A percentile compares a stretch with the other conserved stretches of the same genome.
Conservation (phyloP, 2,113 vertebrate genomes). For the Ceyx melanurus region DNA sequence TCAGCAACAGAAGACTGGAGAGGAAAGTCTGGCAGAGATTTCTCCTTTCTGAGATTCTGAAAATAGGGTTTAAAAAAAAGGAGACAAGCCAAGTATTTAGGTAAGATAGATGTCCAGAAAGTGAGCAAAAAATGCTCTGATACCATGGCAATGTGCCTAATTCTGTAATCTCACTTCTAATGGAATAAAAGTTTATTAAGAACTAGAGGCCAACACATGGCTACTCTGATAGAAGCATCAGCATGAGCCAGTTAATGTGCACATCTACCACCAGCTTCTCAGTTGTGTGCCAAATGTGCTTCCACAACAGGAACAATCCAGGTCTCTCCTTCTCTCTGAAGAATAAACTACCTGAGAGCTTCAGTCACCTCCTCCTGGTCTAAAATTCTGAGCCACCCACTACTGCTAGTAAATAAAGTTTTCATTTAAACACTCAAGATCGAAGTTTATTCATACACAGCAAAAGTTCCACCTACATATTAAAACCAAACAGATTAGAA, state of each 20-base stretch:
- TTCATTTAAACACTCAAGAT: conserved; percentile 68
- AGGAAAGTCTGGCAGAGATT: background rate
- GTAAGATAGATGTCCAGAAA: background rate
- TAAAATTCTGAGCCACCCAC: background rate
- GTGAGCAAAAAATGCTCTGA: background rate
- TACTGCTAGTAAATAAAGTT: conserved; percentile 44
- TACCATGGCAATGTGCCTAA: too few relatives aligned
- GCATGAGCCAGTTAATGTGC: background rate
- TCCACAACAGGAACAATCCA: background rate
- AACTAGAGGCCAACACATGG: background rate
- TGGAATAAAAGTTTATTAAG: background rate
- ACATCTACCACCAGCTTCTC: background rate
- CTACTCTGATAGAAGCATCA: background rate
- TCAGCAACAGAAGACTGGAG: background rate
- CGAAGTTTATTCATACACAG: conserved; percentile 72
- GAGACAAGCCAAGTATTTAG: background rate
- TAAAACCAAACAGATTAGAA: conserved; percentile 80
- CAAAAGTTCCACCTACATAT: conserved; percentile 71
- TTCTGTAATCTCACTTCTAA: background rate
- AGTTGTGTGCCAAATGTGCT: background rate
- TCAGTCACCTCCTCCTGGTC: background rate
- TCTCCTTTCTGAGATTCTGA: background rate
- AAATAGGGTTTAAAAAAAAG: background rate
- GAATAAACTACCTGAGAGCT: background rate
- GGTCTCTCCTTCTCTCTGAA: background rate